Conservation (phyloP, 2,113 vertebrate genomes). For the Callopanchax toddi region DNA sequence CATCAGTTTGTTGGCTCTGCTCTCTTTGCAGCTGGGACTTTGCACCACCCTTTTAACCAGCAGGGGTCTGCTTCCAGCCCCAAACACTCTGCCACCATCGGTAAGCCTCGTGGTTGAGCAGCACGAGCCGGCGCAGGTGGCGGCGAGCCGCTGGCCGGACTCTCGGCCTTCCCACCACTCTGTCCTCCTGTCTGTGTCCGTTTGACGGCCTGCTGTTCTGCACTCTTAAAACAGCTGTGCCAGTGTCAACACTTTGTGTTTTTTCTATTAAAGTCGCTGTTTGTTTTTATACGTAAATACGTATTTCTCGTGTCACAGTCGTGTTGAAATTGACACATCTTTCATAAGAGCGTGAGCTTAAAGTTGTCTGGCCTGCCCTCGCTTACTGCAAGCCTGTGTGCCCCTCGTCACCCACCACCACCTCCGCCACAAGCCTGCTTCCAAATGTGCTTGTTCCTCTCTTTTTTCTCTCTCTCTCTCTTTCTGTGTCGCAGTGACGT, state of each 20-base stretch:
- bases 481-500: constrained; percentile 54
- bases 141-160: constrained; percentile 20
- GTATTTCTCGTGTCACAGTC: neutral
- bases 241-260: constrained; percentile 21
- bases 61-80: constrained; percentile 85
- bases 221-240: constrained; percentile 46
- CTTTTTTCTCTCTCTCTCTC: neutral
- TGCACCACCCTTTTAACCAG: constrained; percentile 86
- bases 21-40: constrained; percentile 84
- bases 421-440: constrained; percentile 39
- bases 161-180: constrained; percentile 30
- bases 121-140: constrained; percentile 15
- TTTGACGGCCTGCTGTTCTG: constrained; percentile 33
- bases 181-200: constrained; percentile 60
- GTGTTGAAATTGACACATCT: constrained; percentile 49
- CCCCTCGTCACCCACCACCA: constrained; percentile 9
- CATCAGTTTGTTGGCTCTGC: constrained; percentile 76
- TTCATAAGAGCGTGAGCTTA: constrained; percentile 45
- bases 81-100: constrained; percentile 85
- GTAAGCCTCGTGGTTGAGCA: constrained; percentile 72
- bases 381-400: constrained; percentile 52
- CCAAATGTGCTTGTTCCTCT: constrained; percentile 33
- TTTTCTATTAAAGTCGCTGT: constrained; percentile 1
- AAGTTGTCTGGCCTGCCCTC: constrained; percentile 43
- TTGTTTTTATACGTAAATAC: neutral